These are phyloP conservation scores for Loxodonta africana DNA, from an alignment of 2,113 vertebrate genomes.

Conservation along the genomic window DNA sequence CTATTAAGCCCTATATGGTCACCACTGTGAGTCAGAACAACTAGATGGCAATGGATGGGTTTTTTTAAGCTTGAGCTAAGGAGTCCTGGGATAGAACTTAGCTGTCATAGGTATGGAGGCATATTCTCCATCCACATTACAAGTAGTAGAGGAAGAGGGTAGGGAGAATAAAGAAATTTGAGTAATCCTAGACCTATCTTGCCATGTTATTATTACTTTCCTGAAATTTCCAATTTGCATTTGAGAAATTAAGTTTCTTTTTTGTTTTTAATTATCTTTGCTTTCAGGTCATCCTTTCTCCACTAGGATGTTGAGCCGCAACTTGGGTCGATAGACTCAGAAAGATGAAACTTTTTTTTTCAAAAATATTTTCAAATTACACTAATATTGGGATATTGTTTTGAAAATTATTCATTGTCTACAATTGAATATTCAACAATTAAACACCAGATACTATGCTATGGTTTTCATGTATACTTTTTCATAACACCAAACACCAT, in stretches of 20 bases:
- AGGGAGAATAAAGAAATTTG: background rate
- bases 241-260: background rate
- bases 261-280: background rate
- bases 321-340: background rate
- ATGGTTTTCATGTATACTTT: background rate
- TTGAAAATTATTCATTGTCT: background rate
- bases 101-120: background rate
- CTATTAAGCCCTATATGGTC: no score
- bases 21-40: no score
- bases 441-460: background rate
- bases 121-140: background rate
- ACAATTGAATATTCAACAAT: background rate
- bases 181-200: background rate
- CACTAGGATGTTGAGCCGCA: background rate
- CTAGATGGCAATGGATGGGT: no score
- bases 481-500: background rate
- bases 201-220: background rate
- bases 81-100: rapidly evolving
- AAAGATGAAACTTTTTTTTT: background rate
- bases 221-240: background rate
- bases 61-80: no score
- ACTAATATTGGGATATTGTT: background rate
- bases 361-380: background rate
- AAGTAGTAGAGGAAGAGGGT: background rate
- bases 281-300: background rate